These are phyloP conservation scores for Pocillopora verrucosa DNA, from an alignment of 64 coral and sea anemone species.

Conservation along the genomic window DNA sequence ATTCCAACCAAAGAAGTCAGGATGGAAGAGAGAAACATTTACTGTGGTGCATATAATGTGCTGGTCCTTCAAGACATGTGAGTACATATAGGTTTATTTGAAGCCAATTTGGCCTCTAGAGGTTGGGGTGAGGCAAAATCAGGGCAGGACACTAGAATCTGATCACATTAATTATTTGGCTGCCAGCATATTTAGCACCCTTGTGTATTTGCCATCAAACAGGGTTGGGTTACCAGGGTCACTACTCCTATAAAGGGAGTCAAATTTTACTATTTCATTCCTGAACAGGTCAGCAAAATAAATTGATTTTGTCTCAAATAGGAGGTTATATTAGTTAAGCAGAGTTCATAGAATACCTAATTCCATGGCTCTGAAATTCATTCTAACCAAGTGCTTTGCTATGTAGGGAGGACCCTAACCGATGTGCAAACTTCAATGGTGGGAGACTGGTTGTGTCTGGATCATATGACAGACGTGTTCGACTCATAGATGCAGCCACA, in stretches of 20 bases:
- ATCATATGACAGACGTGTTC: slow-evolving; percentile 84
- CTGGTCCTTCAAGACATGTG: slow-evolving; percentile 92
- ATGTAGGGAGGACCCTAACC: slow-evolving; percentile 77
- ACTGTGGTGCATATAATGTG: slow-evolving; percentile 96
- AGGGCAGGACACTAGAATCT: too few species aligned
- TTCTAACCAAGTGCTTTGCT: not conserved
- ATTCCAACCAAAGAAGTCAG: slow-evolving; percentile 64
- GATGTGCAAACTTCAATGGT: slow-evolving; percentile 80
- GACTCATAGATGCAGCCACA: slow-evolving; percentile 70
- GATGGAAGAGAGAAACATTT: slow-evolving; percentile 95
- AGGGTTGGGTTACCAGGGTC: too few species aligned
- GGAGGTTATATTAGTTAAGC: too few species aligned
- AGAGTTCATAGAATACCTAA: too few species aligned
- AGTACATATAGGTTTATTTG: not conserved
- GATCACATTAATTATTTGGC: too few species aligned
- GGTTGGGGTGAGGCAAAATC: too few species aligned
- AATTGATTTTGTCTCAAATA: too few species aligned
- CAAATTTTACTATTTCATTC: too few species aligned
- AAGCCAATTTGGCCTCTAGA: not conserved
- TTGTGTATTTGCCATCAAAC: too few species aligned
- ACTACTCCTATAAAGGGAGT: too few species aligned
- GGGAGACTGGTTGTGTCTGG: slow-evolving; percentile 82
- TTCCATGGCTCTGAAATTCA: not conserved
- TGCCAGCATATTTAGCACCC: too few species aligned
- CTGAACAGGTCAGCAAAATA: too few species aligned